Base-by-base conservation (phyloP, 2,888 invertebrate genomes). In the Deilephila porcellus region DNA sequence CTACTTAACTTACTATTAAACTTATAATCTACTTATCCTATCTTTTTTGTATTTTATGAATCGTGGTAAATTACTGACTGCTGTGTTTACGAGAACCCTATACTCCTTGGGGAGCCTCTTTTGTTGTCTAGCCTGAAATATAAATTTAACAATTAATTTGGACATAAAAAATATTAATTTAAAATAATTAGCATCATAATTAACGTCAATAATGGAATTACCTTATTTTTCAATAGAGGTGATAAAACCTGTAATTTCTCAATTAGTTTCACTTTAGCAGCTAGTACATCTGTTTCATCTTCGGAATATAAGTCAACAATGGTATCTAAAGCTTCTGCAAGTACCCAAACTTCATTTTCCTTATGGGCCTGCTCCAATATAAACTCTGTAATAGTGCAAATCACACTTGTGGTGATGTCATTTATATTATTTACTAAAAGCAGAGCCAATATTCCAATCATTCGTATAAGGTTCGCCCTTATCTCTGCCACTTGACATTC, bases 301-400 rank as follows among this genome's bases (percentile, higher is more conserved):
- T 97, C 97, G 0, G 97, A 95, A 88, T 97, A 97, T 79, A 97
- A 95, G 85, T 97, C 97, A 89, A 97, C 97, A 37, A 97, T 84
- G 0, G 97, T 96, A 84, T 97, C 97, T 60, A 97, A 86, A 4
- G 97, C 96, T 91, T 97, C 97, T 0, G 97, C 97, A 56, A 96
- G 91, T 6, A 97, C 96, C 96, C 97, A 97, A 8, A 97, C 95
- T 77, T 97, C 96, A 29, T 92, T 89, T 83, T 97, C 97, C 80
- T 95, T 95, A n/a, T 91, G 92, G 2, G 93, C 91, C 76, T 96
- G 95, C 53, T 96, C 96, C 60, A 97, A 80, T 79, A 97, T 94
- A 83, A 96, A 97, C 59, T 95, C 91, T 0, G 96, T 94, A 70
- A 96, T 95, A 6, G 88, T 86, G 71, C 89, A 88, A 79, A 92